phyloP scores from a whole-genome alignment of 2,797 vertebrate genomes.

The Fundulus diaphanus region DNA sequence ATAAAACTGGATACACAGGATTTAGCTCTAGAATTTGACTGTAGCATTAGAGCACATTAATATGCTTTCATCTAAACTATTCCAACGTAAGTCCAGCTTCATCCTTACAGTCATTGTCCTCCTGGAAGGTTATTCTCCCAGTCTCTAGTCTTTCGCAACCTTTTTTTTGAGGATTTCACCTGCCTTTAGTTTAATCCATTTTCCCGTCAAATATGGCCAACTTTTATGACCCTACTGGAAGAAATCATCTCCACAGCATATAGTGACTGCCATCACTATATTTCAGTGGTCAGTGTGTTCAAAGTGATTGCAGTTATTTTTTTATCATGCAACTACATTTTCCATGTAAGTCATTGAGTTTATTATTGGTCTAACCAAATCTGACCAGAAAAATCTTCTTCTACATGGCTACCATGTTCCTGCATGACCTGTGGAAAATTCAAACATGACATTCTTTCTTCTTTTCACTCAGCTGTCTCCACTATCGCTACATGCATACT shows the following conservation, averaged over 20 bases:
- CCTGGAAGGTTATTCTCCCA: background rate
- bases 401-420: too few species aligned
- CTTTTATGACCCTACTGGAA: background rate
- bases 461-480: too few species aligned
- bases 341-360: too few species aligned
- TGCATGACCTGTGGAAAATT: background rate
- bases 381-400: too few species aligned
- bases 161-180: background rate
- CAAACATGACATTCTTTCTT: background rate
- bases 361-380: too few species aligned
- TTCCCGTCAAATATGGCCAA: background rate
- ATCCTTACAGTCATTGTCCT: too few species aligned
- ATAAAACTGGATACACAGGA: too few species aligned
- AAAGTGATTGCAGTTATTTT: background rate
- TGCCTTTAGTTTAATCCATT: background rate
- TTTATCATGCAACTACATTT: too few species aligned
- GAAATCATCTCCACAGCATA: background rate
- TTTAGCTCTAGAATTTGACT: too few species aligned
- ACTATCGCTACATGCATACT: too few species aligned
- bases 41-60: background rate
- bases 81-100: too few species aligned
- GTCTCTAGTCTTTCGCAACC: background rate
- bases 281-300: background rate
- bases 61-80: background rate
- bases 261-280: background rate